A percentile compares a stretch with the other conserved stretches of the same genome.
phyloP scores from a whole-genome alignment of 2,113 vertebrate species.

The Brachypodius melanocephalos region DNA sequence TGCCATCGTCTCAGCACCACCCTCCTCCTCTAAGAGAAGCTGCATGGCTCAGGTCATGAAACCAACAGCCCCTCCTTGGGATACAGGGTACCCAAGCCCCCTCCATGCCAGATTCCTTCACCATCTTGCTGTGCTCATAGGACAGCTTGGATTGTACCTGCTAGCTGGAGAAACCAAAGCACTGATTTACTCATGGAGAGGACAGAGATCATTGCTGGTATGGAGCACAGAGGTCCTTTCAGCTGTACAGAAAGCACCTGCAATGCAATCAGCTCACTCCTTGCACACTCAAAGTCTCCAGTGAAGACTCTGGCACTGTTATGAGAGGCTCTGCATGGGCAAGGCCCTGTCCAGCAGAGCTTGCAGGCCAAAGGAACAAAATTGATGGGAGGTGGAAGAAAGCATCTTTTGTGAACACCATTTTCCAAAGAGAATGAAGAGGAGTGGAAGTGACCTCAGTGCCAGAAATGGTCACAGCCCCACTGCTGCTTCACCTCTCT shows the following conservation, averaged over 20 bases:
- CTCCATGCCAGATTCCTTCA: background rate
- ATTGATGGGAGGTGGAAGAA: background rate
- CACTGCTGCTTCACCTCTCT: background rate
- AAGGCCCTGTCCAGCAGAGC: background rate
- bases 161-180: background rate
- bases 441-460: background rate
- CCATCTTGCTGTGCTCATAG: background rate
- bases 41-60: background rate
- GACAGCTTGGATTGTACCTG: accelerated
- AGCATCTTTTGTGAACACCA: background rate
- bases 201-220: background rate
- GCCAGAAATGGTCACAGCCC: background rate
- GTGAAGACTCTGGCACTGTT: background rate
- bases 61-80: background rate
- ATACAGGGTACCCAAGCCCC: background rate
- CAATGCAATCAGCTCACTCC: background rate
- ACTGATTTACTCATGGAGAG: background rate
- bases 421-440: background rate
- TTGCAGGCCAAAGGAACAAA: background rate
- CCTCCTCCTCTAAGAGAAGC: background rate
- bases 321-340: accelerated
- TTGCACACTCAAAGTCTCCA: background rate
- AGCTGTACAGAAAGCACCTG: background rate
- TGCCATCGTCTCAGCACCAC: background rate
- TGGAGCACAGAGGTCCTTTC: background rate